These are phyloP conservation scores for Phaethon lepturus DNA, from an alignment of 2,113 vertebrate genomes.

Conservation along the genomic window DNA sequence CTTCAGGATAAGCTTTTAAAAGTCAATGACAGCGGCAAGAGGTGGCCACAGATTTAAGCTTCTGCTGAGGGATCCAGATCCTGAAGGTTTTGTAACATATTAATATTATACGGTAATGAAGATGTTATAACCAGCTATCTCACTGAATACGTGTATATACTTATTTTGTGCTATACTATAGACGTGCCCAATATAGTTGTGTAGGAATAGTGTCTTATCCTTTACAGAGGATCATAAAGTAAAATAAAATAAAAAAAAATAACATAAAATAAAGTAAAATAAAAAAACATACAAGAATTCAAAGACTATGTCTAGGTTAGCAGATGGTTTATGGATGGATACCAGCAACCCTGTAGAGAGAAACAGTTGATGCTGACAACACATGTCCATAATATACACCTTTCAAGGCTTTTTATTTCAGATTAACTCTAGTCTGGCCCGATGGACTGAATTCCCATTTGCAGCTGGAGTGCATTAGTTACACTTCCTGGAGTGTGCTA, in stretches of 20 bases:
- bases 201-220: not conserved
- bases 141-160: not conserved
- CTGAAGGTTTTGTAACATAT: not conserved
- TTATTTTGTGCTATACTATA: not conserved
- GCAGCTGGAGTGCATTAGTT: slow-evolving; percentile 65
- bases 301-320: not conserved
- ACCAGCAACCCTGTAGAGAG: not conserved
- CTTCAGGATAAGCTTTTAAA: not conserved
- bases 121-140: not conserved
- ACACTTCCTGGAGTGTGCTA: slow-evolving; percentile 50
- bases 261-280: not conserved
- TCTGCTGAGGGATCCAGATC: not conserved
- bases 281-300: not conserved
- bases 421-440: slow-evolving; percentile 14
- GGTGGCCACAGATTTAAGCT: not conserved
- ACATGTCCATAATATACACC: slow-evolving; percentile 6
- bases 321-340: slow-evolving; percentile 6
- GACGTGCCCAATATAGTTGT: not conserved
- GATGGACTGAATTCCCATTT: slow-evolving; percentile 18
- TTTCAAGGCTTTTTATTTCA: slow-evolving; percentile 53
- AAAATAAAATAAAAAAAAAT: not conserved
- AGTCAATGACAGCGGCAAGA: not conserved
- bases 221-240: not conserved
- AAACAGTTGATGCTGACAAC: slow-evolving; percentile 27
- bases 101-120: not conserved